Evolutionary conservation across 1,140 invertebrate species (phyloP), one percentile per base, ranked within the genome.

Genomic region (Macrotrachela quadricornifera): DNA sequence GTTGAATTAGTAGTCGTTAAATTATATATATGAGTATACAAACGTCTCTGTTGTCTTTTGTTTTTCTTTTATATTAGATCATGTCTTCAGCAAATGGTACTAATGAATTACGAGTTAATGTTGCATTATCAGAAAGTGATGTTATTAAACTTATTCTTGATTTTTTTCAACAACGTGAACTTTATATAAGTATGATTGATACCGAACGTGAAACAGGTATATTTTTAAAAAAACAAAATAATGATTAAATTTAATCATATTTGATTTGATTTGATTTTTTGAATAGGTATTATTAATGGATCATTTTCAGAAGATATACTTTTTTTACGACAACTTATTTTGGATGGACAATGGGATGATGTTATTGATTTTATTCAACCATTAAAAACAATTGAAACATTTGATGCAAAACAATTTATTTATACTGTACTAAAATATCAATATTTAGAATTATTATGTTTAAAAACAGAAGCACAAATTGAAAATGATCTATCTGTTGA

Each of bases 321-420:
- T 0, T 95, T 94, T 65, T 73, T 95, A 6, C 75, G 91, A 13
- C 87, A 71, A 59, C 62, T 95, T 12, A 90, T 95, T 58, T 75
- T 95, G 11, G 90, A 95, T 70, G 91, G 91, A 18, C 86, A 92
- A 71, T 95, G 90, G 90, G 90, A 96, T 69, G 87, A 94, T 69
- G 86, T 84, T 1, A 71, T 92, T 15, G 85, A 94, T 62, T 96
- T 95, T 68, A 81, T 95, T 49, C 85, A 94, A 69, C 90, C 90
- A 0, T 71, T 96, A n/a, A 80, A 84, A 66, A 69, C 59, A 12
- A 57, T 86, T 1, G 79, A 71, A n/a, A 63, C 57, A 10, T 75
- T 75, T 55, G 58, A 71, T 49, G 56, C 62, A 63, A 77, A 80
- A 56, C 78, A 79, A 63, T 88, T 92, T 64, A 70, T 73, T 53